A percentile compares a stretch with the other conserved stretches of the same genome.
Conservation (phyloP, 2,888 invertebrate genomes). For the Dryocosmus kuriphilus region DNA sequence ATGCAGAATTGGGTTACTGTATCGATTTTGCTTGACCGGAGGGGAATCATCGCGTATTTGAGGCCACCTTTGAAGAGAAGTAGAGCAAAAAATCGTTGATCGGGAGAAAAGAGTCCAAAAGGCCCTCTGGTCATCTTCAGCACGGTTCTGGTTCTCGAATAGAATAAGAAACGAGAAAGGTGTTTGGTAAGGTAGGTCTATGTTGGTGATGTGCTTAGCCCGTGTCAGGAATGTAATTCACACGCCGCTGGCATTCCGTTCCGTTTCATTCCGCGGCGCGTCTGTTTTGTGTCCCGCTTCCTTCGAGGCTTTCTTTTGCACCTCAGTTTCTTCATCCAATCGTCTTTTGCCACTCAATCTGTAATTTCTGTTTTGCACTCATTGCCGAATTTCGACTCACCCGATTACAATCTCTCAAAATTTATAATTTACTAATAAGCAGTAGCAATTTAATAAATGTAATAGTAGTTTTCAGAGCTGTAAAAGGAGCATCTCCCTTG, state of each 20-base stretch:
- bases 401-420: background rate
- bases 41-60: background rate
- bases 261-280: conserved; percentile 68
- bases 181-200: conserved; percentile 64
- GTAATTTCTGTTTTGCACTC: background rate
- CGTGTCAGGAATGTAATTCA: conserved; percentile 76
- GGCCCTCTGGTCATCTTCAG: background rate
- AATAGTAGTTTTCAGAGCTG: background rate
- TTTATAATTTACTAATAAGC: background rate
- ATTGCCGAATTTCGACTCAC: background rate
- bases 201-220: conserved; percentile 70
- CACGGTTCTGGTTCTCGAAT: conserved; percentile 2
- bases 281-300: conserved; percentile 61
- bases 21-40: background rate
- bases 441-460: background rate
- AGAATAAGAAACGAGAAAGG: conserved; percentile 51
- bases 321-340: background rate
- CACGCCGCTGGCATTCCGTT: conserved; percentile 73
- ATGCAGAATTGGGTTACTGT: background rate
- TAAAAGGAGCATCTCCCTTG: background rate
- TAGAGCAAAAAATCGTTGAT: background rate
- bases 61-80: background rate
- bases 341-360: background rate
- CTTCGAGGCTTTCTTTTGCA: conserved; percentile 3
- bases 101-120: background rate